These are phyloP conservation scores for Caenorhabditis brenneri DNA, from an alignment of 1,140 invertebrate species.

Conservation along the genomic window DNA sequence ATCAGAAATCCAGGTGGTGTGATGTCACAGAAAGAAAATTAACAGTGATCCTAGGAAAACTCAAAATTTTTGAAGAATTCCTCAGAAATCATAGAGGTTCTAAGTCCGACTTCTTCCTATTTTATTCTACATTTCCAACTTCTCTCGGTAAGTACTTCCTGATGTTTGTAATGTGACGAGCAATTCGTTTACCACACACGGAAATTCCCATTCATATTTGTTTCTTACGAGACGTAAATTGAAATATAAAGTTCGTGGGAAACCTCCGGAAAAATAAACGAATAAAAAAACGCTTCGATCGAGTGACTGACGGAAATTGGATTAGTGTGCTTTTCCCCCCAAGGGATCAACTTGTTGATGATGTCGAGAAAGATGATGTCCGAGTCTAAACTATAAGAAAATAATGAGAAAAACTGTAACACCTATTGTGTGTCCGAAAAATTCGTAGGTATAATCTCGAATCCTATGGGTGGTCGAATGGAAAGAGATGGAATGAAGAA, in stretches of 20 bases:
- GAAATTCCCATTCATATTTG: no score
- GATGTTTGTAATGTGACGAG: no score
- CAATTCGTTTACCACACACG: no score
- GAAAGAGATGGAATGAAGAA: background rate
- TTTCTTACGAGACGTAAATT: background rate
- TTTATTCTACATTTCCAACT: no score
- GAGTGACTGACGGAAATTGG: background rate
- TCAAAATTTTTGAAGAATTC: no score
- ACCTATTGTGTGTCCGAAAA: no score
- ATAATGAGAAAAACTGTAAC: background rate
- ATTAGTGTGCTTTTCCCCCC: constrained; percentile 6
- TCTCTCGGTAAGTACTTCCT: no score
- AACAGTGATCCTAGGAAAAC: background rate
- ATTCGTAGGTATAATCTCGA: background rate
- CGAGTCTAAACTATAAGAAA: background rate
- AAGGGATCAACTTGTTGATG: background rate
- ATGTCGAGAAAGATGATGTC: constrained; percentile 2
- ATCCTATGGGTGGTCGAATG: background rate
- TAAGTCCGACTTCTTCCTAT: no score
- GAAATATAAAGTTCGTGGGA: constrained; percentile 24
- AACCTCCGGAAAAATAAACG: background rate
- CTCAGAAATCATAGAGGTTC: no score
- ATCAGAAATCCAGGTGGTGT: constrained; percentile 8
- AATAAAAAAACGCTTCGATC: background rate
- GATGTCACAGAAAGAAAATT: constrained; percentile 1